A percentile compares a stretch with the other conserved stretches of the same genome.
Conservation (phyloP, 1,140 invertebrate species). For the Tetramorium simillimum region DNA sequence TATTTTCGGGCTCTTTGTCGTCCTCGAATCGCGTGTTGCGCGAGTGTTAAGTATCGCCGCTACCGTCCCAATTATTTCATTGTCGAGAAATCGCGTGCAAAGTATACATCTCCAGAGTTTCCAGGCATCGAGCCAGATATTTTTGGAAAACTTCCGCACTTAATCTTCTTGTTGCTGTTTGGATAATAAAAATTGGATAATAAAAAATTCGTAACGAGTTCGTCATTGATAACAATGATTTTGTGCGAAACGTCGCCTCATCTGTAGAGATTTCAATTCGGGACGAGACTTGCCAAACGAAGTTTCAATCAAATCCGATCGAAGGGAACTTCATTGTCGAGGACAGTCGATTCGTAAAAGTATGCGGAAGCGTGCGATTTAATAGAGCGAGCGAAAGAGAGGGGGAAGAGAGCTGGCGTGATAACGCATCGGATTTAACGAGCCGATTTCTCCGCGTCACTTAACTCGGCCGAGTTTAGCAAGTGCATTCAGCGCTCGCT, state of each 20-base stretch:
- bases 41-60: slow-evolving; percentile 16
- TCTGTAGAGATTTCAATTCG: neutral
- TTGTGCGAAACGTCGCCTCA: neutral
- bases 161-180: neutral
- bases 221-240: neutral
- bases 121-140: neutral
- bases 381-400: slow-evolving; percentile 4
- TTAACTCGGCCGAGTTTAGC: slow-evolving; percentile 41
- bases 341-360: slow-evolving; percentile 19
- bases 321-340: slow-evolving; percentile 1
- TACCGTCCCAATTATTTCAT: neutral
- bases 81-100: neutral
- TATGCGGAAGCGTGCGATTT: slow-evolving; percentile 27
- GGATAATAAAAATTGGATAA: neutral
- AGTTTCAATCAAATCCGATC: slow-evolving; percentile 29
- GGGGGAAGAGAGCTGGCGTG: neutral
- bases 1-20: slow-evolving; percentile 4
- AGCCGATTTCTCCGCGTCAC: slow-evolving; percentile 29
- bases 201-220: neutral
- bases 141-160: neutral
- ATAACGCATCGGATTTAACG: slow-evolving; percentile 51
- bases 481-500: slow-evolving; percentile 11
- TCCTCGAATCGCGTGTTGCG: neutral
- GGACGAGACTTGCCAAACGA: neutral
- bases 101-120: neutral